Evolutionary conservation across 2,888 invertebrate genomes (phyloP).

Genomic region (Hermodice carunculata): DNA sequence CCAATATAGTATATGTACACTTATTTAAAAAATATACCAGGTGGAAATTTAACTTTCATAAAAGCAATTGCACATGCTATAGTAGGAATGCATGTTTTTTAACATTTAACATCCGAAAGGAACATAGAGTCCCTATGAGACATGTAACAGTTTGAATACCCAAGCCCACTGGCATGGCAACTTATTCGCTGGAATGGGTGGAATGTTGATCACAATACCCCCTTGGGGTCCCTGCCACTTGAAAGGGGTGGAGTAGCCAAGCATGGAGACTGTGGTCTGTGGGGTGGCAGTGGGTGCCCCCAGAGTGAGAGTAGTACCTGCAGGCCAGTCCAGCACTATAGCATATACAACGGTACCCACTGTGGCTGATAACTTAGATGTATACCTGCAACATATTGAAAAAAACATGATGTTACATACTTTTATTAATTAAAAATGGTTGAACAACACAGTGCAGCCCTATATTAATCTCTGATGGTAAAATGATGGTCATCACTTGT

Average conservation of each 20-base stretch:
- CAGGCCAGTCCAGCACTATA: conserved; percentile 80
- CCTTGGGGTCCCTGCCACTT: conserved; percentile 36
- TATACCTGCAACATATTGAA: conserved; percentile 37
- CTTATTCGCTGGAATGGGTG: conserved; percentile 36
- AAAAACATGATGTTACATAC: no score
- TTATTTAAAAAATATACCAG: no score
- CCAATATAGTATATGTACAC: no score
- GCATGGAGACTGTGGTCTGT: conserved; percentile 70
- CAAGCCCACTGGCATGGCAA: conserved; percentile 40
- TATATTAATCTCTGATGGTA: no score
- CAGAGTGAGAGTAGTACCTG: conserved; percentile 73
- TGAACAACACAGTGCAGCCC: no score
- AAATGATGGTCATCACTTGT: no score
- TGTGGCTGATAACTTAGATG: conserved; percentile 21
- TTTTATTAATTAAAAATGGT: no score
- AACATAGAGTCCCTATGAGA: no score
- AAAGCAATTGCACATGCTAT: no score
- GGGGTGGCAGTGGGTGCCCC: conserved; percentile 68
- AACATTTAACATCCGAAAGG: no score
- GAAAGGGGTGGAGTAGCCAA: conserved; percentile 70
- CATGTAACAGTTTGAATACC: conserved; percentile 38
- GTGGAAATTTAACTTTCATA: no score
- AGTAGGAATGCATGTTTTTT: no score
- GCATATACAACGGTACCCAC: conserved; percentile 75
- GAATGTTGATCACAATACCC: conserved; percentile 57